Evolutionary conservation across 1,140 invertebrate species (phyloP), one percentile per base, ranked within the genome.

Genomic region (Lepidurus arcticus): DNA sequence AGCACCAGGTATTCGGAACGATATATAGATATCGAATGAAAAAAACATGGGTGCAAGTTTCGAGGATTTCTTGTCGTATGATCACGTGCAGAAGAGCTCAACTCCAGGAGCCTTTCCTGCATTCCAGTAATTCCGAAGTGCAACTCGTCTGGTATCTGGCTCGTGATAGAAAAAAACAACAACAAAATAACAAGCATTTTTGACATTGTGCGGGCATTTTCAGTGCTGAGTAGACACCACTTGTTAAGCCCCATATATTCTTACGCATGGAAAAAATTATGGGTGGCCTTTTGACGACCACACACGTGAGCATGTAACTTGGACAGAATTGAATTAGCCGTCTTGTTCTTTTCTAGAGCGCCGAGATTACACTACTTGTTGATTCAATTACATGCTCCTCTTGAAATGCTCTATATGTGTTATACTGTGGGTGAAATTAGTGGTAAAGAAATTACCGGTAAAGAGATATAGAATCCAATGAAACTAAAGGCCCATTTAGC

Each of bases 211-310:
- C 16, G 53, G 13, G 8, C 53, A 65, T 65, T 65, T 65, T 9
- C 21, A 13, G 13, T 65, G 16, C 21, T 65, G 4, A 65, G 16
- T 65, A 65, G 13, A 65, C 53, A 65, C 13, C 21, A 65, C 53
- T 21, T 65, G 53, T 16, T 65, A 65, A 65, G 53, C 53, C 53
- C 16, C 53, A 65, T 65, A 13, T 34, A 13, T 65, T 21, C n/a
- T 65, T 21, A 53, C 53, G 21, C 21, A 13, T 65, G 1, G 13
- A 65, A n/a, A 65, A 34, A 65, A 65, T 65, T 65, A 65, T 21
- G 53, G 53, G 53, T 65, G 53, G 53, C 53, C 53, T 65, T 65
- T 65, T 65, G 53, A 65, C 53, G 53, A 65, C 53, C 53, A 65
- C 53, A 65, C n/a, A 65, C 53, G 53, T 65, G 21, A 65, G 53